Evolutionary conservation across 2,888 invertebrate species (phyloP), one percentile per base, ranked within the genome.

Genomic region (Ophioninae sp.): DNA sequence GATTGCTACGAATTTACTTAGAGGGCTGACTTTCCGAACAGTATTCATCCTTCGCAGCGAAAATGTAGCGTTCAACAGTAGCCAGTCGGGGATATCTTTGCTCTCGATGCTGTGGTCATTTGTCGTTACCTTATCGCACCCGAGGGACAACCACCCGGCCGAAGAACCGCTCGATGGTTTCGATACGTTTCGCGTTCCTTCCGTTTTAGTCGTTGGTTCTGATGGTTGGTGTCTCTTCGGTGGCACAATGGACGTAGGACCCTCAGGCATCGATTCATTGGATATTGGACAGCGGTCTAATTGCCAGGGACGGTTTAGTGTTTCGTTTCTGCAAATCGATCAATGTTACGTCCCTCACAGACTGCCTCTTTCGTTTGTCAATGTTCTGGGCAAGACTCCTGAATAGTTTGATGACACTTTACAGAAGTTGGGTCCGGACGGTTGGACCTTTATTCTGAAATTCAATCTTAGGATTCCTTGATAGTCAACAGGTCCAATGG

Each of bases 1-100:
- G 91, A 89, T 92, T 91, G 91, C 91, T 92, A 90, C 91, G 90
- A 92, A 92, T 92, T 93, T 93, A 93, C 92, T 93, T 92, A 92
- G 90, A 91, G 91, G 90, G 90, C 88, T 89, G 91, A 91, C 91
- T 91, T 90, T 87, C 87, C 87, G 87, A 88, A 86, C 87, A 87
- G 88, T 88, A 88, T 90, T 90, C 91, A 90, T 87, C 86, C 86
- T 82, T 76, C 81, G 61, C 44, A 72, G 69, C 39, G 23, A 30
- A 72, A 39, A 39, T 21, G 39, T 72, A 67, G 39, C 17, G 44
- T 59, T 59, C 68, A 65, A 64, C 13, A 50, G 70, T 61, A 70
- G 57, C 64, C 61, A 79, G 57, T 50, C 44, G 37, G 67, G 67
- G 23, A 39, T 69, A 77, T 81, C 86, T 84, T 87, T 84, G 80